Conservation (phyloP, 2,797 vertebrate species). For the Bradypus variegatus region DNA sequence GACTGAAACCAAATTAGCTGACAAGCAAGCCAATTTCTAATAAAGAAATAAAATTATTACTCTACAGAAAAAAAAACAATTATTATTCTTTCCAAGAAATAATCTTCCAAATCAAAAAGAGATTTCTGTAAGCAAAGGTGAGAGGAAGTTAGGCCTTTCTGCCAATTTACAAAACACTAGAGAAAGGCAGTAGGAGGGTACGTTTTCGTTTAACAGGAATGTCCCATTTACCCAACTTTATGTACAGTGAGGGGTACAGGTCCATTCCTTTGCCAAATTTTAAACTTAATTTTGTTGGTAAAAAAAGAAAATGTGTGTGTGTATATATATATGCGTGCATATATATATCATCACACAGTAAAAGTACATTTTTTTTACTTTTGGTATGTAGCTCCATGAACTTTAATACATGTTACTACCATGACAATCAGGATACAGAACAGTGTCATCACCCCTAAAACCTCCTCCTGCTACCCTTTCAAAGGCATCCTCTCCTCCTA, state of each 20-base stretch:
- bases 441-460: background rate
- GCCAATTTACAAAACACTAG: background rate
- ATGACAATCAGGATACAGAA: background rate
- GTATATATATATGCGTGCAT: no score
- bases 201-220: conserved; percentile 1
- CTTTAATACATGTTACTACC: background rate
- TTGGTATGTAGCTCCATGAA: background rate
- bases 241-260: background rate
- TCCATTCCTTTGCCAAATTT: background rate
- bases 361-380: conserved; percentile 29
- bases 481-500: background rate
- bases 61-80: background rate
- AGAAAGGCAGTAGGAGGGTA: background rate
- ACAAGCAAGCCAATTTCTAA: background rate
- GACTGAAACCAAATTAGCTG: conserved; percentile 12
- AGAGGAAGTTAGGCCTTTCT: conserved; percentile 28
- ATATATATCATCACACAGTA: background rate
- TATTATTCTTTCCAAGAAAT: conserved; percentile 26
- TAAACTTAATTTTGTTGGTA: background rate
- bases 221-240: background rate
- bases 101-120: conserved; percentile 13
- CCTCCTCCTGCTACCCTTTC: background rate
- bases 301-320: no score
- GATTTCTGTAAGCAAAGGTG: conserved; percentile 6
- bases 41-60: conserved; percentile 8